These are phyloP conservation scores for Drosophila borealis DNA, from an alignment of 2,888 invertebrate genomes.

Conservation along the genomic window DNA sequence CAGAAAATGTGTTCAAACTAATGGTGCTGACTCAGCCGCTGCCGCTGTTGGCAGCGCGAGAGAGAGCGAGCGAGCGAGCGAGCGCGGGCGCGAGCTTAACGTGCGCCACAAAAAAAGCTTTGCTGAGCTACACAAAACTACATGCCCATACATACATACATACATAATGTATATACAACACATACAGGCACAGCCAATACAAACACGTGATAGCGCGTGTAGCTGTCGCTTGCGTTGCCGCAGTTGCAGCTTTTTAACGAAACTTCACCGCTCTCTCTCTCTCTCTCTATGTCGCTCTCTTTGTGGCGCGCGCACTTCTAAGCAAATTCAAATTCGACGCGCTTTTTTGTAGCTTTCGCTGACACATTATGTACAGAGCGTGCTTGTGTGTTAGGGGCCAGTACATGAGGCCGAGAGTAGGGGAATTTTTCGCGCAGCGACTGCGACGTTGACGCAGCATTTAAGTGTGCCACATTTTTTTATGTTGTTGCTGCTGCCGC, in stretches of 20 bases:
- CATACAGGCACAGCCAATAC: slow-evolving; percentile 37
- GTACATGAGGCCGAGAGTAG: slow-evolving; percentile 32
- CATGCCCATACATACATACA: slow-evolving; percentile 31
- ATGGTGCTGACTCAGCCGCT: slow-evolving; percentile 72
- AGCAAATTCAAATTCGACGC: slow-evolving; percentile 68
- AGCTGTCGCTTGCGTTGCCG: slow-evolving; percentile 31
- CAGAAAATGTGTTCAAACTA: slow-evolving; percentile 72
- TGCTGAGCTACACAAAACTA: slow-evolving; percentile 54
- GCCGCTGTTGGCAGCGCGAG: slow-evolving; percentile 17
- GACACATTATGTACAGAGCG: slow-evolving; percentile 46
- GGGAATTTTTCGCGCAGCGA: slow-evolving; percentile 68
- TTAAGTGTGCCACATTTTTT: slow-evolving; percentile 76
- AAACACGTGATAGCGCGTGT: slow-evolving; percentile 62
- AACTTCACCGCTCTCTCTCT: slow-evolving; percentile 42
- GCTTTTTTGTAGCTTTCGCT: slow-evolving; percentile 67
- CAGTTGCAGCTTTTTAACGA: slow-evolving; percentile 71
- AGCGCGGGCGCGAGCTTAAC: slow-evolving; percentile 29
- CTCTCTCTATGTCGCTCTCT: slow-evolving; percentile 2
- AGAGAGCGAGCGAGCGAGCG: not conserved
- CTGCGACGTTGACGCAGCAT: slow-evolving; percentile 59
- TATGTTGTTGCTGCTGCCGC: slow-evolving; percentile 43
- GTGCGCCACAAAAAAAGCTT: slow-evolving; percentile 55
- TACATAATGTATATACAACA: slow-evolving; percentile 18
- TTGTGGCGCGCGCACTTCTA: slow-evolving; percentile 69
- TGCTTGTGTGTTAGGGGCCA: slow-evolving; percentile 29